Conservation (phyloP, 2,888 invertebrate genomes). For the Pseudococcus jackbeardsleyi region DNA sequence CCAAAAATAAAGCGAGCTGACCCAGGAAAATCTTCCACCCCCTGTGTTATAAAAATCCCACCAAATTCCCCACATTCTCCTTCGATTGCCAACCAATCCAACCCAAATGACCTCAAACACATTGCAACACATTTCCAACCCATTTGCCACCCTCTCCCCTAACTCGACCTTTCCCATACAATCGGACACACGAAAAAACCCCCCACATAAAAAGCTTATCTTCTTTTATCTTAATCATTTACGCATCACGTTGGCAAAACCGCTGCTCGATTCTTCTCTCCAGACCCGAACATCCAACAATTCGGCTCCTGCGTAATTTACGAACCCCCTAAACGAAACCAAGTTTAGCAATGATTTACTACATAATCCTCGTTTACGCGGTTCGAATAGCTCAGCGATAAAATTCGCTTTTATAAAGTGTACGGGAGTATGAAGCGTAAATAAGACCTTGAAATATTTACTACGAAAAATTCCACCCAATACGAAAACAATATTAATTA, state of each 20-base stretch:
- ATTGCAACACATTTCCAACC: too few relatives aligned
- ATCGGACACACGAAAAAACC: background rate
- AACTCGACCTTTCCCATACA: background rate
- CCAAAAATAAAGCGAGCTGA: too few relatives aligned
- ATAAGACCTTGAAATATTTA: constrained; percentile 35
- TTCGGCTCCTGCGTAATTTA: background rate
- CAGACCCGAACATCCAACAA: background rate
- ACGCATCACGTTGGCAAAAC: background rate
- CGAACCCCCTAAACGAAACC: background rate
- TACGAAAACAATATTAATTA: constrained; percentile 21
- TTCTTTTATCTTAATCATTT: constrained; percentile 23
- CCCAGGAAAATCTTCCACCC: too few relatives aligned
- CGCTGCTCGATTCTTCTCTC: background rate
- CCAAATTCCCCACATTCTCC: too few relatives aligned
- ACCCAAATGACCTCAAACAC: background rate
- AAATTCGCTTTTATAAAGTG: constrained; percentile 5
- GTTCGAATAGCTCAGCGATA: constrained; percentile 19
- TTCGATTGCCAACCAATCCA: too few relatives aligned
- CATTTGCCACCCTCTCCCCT: background rate
- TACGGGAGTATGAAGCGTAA: constrained; percentile 22
- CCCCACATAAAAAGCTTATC: constrained; percentile 21
- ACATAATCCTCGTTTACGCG: constrained; percentile 26
- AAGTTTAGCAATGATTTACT: constrained; percentile 35
- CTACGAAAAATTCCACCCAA: constrained; percentile 41
- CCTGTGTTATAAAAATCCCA: too few relatives aligned